These are phyloP conservation scores for Oryzias sinensis DNA, from an alignment of 2,797 vertebrate species.

Conservation along the genomic window DNA sequence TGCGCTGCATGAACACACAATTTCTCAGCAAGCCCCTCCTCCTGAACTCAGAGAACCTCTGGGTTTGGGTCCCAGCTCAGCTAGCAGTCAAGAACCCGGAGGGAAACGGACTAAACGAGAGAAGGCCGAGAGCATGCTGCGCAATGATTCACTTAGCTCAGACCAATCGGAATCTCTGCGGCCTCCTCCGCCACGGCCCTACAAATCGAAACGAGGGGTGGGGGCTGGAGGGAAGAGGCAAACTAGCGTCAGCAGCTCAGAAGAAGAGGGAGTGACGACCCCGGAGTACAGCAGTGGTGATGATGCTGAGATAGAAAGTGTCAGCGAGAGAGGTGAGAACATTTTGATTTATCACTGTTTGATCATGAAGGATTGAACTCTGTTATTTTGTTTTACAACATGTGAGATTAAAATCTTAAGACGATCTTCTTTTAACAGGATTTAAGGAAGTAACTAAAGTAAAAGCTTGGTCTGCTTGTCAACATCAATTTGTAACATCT, in stretches of 20 bases:
- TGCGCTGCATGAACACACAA: slow-evolving; percentile 61
- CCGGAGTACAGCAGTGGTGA: slow-evolving; percentile 99
- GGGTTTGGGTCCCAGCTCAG: slow-evolving; percentile 80
- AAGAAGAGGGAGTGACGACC: slow-evolving; percentile 96
- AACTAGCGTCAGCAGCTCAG: slow-evolving; percentile 97
- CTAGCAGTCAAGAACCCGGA: slow-evolving; percentile 78
- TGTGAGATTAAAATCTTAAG: too few species aligned
- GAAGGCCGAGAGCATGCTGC: slow-evolving; percentile 94
- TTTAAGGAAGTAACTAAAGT: too few species aligned
- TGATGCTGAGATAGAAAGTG: slow-evolving; percentile 95
- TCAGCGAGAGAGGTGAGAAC: slow-evolving; percentile 93
- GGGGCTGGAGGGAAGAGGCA: slow-evolving; percentile 88
- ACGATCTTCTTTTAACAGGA: too few species aligned
- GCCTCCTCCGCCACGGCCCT: slow-evolving; percentile 92
- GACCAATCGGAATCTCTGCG: slow-evolving; percentile 96
- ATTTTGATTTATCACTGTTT: neutral
- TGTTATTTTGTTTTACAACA: too few species aligned
- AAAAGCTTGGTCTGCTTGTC: too few species aligned
- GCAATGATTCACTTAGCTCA: slow-evolving; percentile 95
- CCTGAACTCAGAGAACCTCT: slow-evolving; percentile 86
- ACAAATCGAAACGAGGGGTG: slow-evolving; percentile 87
- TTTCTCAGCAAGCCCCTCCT: slow-evolving; percentile 75
- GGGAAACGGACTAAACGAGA: slow-evolving; percentile 91
- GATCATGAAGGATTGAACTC: too few species aligned
- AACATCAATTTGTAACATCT: too few species aligned